phyloP scores from a whole-genome alignment of 2,888 invertebrate genomes.

The Agriopis marginaria region DNA sequence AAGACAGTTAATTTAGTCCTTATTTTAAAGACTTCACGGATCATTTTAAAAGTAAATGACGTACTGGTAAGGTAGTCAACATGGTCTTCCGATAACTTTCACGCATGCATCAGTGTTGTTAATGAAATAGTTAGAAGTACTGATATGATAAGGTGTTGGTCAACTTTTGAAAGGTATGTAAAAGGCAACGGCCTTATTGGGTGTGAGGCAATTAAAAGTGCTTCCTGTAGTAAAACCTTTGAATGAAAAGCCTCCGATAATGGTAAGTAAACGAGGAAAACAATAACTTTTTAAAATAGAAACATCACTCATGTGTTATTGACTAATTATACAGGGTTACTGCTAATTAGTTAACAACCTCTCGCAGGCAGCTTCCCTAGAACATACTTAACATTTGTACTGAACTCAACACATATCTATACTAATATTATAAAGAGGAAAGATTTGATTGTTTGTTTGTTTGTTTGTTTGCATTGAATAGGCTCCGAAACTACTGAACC shows the following conservation, averaged over 20 bases:
- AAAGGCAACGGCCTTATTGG: slow-evolving; percentile 11
- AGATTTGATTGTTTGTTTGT: no score
- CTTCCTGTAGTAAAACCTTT: slow-evolving; percentile 18
- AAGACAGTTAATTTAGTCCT: slow-evolving; percentile 17
- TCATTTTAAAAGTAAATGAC: not conserved
- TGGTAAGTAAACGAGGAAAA: not conserved
- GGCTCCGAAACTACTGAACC: no score
- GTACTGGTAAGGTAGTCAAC: slow-evolving; percentile 14
- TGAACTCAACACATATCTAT: no score
- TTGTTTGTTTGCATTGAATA: no score
- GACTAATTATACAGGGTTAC: not conserved
- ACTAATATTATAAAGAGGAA: no score
- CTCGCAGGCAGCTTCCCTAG: no score
- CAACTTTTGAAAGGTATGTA: slow-evolving; percentile 31
- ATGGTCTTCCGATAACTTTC: slow-evolving; percentile 35
- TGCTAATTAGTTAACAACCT: no score
- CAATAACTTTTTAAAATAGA: not conserved
- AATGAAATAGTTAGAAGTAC: slow-evolving; percentile 32
- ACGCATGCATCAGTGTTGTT: slow-evolving; percentile 25
- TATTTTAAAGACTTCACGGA: slow-evolving; percentile 12
- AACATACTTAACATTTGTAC: no score
- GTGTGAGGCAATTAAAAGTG: slow-evolving; percentile 18
- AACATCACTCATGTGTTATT: not conserved
- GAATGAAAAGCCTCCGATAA: not conserved
- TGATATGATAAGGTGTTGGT: slow-evolving; percentile 34